Conservation (phyloP, 2,888 invertebrate species). For the Thalpophila matura region DNA sequence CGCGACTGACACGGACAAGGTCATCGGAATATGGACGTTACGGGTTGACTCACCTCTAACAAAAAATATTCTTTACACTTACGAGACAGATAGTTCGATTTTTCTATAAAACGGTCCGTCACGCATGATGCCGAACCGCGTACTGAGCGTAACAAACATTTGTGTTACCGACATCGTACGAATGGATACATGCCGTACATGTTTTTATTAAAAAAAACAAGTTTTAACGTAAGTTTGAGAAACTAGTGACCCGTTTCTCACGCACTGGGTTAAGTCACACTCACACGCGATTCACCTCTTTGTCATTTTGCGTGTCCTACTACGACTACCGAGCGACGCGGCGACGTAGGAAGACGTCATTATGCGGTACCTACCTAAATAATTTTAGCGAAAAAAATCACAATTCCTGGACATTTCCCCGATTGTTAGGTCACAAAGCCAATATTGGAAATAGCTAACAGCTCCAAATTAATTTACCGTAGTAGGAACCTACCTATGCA, state of each 20-base stretch:
- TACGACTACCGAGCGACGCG: too few relatives aligned
- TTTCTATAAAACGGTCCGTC: constrained; percentile 37
- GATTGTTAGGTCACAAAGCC: too few relatives aligned
- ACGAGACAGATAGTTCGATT: constrained; percentile 34
- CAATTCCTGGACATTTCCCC: too few relatives aligned
- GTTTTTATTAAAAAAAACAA: constrained; percentile 30
- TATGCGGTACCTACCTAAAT: too few relatives aligned
- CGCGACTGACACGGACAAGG: constrained; percentile 72
- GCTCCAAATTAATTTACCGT: too few relatives aligned
- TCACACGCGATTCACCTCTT: constrained; percentile 9
- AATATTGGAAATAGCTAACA: too few relatives aligned
- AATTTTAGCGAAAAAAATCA: too few relatives aligned
- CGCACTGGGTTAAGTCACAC: neutral
- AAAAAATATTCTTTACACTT: constrained; percentile 35
- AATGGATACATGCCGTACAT: neutral
- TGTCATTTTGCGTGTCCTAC: neutral
- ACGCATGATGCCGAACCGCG: constrained; percentile 13
- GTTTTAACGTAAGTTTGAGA: constrained; percentile 5
- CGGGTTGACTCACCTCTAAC: constrained; percentile 67
- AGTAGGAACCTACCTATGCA: too few relatives aligned
- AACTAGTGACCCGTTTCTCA: constrained; percentile 21
- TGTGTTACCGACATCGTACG: neutral
- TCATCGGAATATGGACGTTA: constrained; percentile 66
- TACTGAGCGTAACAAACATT: constrained; percentile 38
- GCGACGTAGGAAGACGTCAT: too few relatives aligned